Base-by-base conservation (phyloP, 2,888 invertebrate genomes). In the Julus scandinavius region DNA sequence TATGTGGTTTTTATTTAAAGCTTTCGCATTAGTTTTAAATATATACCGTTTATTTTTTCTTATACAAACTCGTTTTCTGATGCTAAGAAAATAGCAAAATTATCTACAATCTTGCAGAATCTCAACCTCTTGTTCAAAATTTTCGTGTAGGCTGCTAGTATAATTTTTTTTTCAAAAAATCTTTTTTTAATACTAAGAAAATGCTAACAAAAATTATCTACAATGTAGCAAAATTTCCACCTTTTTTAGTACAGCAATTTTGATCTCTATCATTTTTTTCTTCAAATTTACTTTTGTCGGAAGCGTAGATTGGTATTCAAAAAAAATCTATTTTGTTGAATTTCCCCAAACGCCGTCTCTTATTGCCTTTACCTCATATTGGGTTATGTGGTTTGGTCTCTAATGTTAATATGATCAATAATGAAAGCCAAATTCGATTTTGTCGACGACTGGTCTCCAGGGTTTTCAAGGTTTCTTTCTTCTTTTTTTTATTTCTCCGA, bases 341-440 rank as follows among this genome's bases (percentile, higher is more conserved):
- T 72, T 72, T 72, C 72, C 72, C 72, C 72, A 72, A 72, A 72
- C 72, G 11, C 72, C 29, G 72, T 72, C 72, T 72, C 72, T 72
- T 72, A 72, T 72, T 72, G 72, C 72, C n/a, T 72, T 72, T 72
- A 72, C n/a, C 72, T 72, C 29, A 72, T 72, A 72, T 72, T 72
- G 72, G 72, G 72, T 72, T 72, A 72, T 72, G 72, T 29, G 72
- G 72, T 72, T 72, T 72, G 72, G 72, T 72, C 72, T 72, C 72
- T 72, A 72, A 72, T 72, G 72, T 72, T 72, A 72, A 72, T 72
- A 72, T 72, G 72, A 72, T 72, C 72, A 72, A 72, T 85, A 85
- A 49, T 85, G 49, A 85, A 85, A 85, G 85, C 49, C 85, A 85
- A 85, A 85, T 85, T 85, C 85, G 85, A 85, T 85, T 85, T 85